Percentiles rank a stretch among this genome's conserved stretches.
Evolutionary conservation across 2,888 invertebrate species (phyloP).

Genomic region (Mythimna lalbum): DNA sequence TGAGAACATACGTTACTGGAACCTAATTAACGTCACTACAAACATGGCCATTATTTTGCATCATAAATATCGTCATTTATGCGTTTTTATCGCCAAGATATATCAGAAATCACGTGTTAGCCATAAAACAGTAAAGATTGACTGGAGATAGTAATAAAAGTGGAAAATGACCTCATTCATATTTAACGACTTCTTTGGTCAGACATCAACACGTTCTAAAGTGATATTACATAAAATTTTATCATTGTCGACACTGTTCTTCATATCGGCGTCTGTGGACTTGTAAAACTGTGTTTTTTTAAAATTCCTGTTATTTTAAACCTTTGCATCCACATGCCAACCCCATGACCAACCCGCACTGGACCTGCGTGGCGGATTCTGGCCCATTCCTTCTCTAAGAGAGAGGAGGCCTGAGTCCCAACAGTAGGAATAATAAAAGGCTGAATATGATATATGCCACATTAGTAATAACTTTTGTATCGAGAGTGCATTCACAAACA

Average conservation of each 20-base stretch:
- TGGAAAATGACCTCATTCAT: neutral
- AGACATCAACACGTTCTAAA: constrained; percentile 1
- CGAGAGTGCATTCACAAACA: no score
- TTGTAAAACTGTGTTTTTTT: no score
- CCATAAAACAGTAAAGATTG: constrained; percentile 17
- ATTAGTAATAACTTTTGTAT: no score
- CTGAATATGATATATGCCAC: no score
- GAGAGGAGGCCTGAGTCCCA: no score
- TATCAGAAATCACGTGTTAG: constrained; percentile 22
- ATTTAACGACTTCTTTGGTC: neutral
- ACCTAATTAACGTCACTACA: constrained; percentile 9
- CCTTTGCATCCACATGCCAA: no score
- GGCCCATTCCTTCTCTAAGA: no score
- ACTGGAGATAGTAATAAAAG: neutral
- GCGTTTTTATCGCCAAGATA: constrained; percentile 2
- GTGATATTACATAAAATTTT: neutral
- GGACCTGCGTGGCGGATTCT: no score
- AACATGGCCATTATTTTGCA: constrained; percentile 18
- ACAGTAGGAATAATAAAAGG: no score
- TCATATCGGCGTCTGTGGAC: neutral
- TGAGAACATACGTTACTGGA: constrained; percentile 11
- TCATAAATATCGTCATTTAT: constrained; percentile 14
- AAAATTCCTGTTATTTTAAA: no score
- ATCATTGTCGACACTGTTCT: neutral
- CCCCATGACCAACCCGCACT: no score